These are phyloP conservation scores for Phataginus tricuspis DNA, from an alignment of 2,797 vertebrate species.

Conservation along the genomic window DNA sequence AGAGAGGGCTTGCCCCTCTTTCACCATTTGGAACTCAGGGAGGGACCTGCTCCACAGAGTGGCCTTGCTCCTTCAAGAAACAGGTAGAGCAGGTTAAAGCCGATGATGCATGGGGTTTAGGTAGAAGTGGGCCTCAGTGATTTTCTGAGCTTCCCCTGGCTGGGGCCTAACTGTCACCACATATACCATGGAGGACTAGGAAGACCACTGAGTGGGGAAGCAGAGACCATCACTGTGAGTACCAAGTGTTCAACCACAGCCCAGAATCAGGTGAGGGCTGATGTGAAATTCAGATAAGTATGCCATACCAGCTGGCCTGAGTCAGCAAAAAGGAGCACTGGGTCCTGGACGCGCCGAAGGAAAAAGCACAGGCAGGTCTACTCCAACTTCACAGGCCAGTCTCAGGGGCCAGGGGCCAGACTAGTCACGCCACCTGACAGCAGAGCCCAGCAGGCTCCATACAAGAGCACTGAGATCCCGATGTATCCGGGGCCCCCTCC, in stretches of 20 bases:
- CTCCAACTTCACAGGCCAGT: background rate
- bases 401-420: background rate
- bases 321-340: background rate
- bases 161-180: background rate
- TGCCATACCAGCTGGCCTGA: background rate
- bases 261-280: background rate
- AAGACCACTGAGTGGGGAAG: background rate
- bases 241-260: background rate
- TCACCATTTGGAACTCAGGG: background rate
- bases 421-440: background rate
- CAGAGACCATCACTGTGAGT: background rate
- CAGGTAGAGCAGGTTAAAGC: background rate
- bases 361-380: background rate
- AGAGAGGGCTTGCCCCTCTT: background rate
- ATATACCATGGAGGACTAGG: background rate
- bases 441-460: background rate
- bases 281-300: background rate
- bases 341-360: background rate
- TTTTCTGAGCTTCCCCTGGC: background rate
- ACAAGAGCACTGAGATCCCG: background rate
- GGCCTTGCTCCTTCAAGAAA: background rate
- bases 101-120: background rate
- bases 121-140: background rate
- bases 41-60: background rate
- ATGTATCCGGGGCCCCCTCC: background rate